Evolutionary conservation across 2,113 vertebrate species (phyloP), one percentile per base, ranked within the genome.

Genomic region (Ceuthmochares aereus): DNA sequence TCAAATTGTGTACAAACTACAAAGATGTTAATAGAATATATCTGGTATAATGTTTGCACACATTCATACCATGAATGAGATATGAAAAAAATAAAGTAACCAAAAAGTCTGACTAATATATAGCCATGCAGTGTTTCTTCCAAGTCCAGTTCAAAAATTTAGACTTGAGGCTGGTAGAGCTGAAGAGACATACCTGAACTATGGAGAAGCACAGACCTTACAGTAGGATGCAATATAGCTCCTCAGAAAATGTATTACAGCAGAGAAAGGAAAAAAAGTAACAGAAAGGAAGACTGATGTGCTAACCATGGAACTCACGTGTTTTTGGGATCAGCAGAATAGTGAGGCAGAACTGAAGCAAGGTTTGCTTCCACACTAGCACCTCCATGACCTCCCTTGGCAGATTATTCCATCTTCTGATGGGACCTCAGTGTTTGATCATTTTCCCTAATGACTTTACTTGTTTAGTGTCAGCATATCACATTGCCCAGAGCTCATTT

Each of bases 371-470:
- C 74, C 29, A 56, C 1, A 4, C 12, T 19, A 59, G 27, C n/a
- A 70, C 22, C 30, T 90, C 86, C 0, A 1, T 60, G 72, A 96
- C 88, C 43, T 95, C 92, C 95, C 93, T 97, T 95, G 96, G 95
- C 52, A 97, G 96, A 94, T 75, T 89, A 96, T 96, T 97, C 91
- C 42, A 80, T 54, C 81, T 25, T 69, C 45, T 89, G 81, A 89
- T 37, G 54, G 76, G 93, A 97, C 96, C 95, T 96, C 96, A 97
- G 95, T 94, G 86, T 95, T 75, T 60, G 52, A 78, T 12, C 43
- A 23, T 70, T 86, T 95, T 63, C 64, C 37, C 78, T 70, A 16
- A 81, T 16, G 60, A 59, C 27, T 73, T 79, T 4, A 68, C 15
- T 67, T 70, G 8, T 47, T 86, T 30, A 45, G 14, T 45, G 36